These are phyloP conservation scores for Tortricodes alternella DNA, from an alignment of 2,888 invertebrate genomes.

Conservation along the genomic window DNA sequence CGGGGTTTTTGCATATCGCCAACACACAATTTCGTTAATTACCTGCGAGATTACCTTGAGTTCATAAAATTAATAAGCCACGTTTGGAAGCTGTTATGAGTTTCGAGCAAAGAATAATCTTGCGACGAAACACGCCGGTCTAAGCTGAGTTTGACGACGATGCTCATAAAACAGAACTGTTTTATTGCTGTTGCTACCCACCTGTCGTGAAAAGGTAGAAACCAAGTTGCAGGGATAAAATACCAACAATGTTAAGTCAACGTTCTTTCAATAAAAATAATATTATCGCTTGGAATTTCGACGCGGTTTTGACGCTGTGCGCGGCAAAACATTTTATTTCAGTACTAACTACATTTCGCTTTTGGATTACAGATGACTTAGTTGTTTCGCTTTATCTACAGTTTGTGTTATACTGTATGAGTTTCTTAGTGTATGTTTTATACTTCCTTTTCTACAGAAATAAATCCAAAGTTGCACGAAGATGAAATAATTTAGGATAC, in stretches of 20 bases:
- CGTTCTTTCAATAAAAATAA: conserved; percentile 33
- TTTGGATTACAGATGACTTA: conserved; percentile 10
- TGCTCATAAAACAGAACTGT: conserved; percentile 65
- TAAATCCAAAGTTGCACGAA: too few relatives aligned
- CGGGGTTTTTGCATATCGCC: conserved; percentile 25
- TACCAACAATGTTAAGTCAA: conserved; percentile 43
- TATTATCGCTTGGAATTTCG: conserved; percentile 28
- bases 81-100: conserved; percentile 40
- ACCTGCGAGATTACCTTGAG: conserved; percentile 28
- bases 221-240: conserved; percentile 41
- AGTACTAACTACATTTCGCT: conserved; percentile 9
- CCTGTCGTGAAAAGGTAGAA: conserved; percentile 44
- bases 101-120: conserved; percentile 37
- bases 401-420: background rate
- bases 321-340: conserved; percentile 20
- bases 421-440: background rate
- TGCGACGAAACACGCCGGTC: conserved; percentile 49
- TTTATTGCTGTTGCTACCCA: conserved; percentile 58
- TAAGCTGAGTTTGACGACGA: conserved; percentile 62
- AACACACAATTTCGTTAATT: conserved; percentile 24
- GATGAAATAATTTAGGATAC: too few relatives aligned
- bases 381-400: conserved; percentile 1
- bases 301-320: conserved; percentile 19
- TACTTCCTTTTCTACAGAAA: too few relatives aligned
- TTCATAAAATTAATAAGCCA: conserved; percentile 57